Percentiles rank a stretch among this genome's conserved stretches.
These are phyloP conservation scores for Meandrusa payeni DNA, from an alignment of 2,888 invertebrate genomes.

Conservation along the genomic window DNA sequence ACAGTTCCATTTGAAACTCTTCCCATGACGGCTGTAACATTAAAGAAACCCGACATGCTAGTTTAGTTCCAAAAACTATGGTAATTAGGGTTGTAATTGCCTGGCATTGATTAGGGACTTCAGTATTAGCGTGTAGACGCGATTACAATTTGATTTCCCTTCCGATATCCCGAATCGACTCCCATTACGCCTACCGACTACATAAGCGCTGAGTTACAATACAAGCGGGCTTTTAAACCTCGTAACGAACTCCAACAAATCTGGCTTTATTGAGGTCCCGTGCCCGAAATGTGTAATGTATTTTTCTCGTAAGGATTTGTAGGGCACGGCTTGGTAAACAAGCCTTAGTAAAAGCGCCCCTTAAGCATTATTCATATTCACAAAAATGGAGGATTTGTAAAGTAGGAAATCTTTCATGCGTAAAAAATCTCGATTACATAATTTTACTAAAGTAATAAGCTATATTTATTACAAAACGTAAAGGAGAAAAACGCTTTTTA, in stretches of 20 bases:
- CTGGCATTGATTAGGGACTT: conserved; percentile 1
- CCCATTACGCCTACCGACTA: conserved; percentile 10
- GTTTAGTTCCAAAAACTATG: not conserved
- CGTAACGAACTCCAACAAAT: conserved; percentile 21
- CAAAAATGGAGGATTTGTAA: not conserved
- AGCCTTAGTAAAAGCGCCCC: not conserved
- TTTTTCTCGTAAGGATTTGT: conserved; percentile 14
- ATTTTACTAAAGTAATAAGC: no score
- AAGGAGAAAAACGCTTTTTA: no score
- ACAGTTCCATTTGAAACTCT: conserved; percentile 3
- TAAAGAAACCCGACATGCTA: not conserved
- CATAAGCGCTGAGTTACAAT: conserved; percentile 15
- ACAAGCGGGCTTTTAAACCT: conserved; percentile 11
- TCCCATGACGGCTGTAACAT: not conserved
- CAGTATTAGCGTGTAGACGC: conserved; percentile 16
- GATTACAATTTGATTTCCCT: conserved; percentile 23
- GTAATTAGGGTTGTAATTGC: conserved; percentile 10
- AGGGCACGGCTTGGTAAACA: conserved; percentile 2
- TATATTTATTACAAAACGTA: no score
- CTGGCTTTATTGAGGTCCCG: conserved; percentile 22
- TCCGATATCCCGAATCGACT: conserved; percentile 20
- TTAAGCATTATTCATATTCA: not conserved
- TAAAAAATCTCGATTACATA: not conserved
- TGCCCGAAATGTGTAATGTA: conserved; percentile 18
- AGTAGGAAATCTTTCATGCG: not conserved